Evolutionary conservation across 1,140 invertebrate genomes (phyloP).

Genomic region (Cardiocondyla obscurior): DNA sequence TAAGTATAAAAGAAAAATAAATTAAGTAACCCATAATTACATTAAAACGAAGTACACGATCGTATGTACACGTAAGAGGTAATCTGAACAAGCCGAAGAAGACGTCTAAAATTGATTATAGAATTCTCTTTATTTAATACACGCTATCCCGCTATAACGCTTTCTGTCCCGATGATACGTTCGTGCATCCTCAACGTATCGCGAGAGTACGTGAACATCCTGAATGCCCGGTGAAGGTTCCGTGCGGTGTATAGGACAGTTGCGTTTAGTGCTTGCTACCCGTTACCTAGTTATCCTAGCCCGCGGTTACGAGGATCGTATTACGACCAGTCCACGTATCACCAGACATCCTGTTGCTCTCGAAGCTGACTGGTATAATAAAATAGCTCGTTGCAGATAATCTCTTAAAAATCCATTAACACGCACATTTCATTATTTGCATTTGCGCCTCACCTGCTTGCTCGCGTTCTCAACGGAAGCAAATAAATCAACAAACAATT

Average conservation of each 20-base stretch:
- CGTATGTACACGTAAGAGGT: background rate
- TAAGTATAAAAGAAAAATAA: background rate
- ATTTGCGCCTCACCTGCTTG: background rate
- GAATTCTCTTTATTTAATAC: background rate
- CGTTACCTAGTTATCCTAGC: constrained; percentile 81
- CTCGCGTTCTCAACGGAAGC: background rate
- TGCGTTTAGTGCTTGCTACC: constrained; percentile 79
- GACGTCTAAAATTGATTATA: constrained; percentile 28
- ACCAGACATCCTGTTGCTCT: constrained; percentile 69
- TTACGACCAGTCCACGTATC: constrained; percentile 77
- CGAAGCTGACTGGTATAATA: constrained; percentile 55
- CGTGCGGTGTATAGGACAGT: constrained; percentile 61
- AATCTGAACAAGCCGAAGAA: background rate
- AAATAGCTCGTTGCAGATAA: constrained; percentile 37
- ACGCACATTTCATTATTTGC: constrained; percentile 17
- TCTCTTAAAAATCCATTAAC: constrained; percentile 49
- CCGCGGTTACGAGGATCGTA: constrained; percentile 78
- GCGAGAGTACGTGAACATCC: constrained; percentile 45
- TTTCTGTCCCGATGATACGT: constrained; percentile 34
- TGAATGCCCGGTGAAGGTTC: constrained; percentile 65
- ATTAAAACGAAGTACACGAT: background rate
- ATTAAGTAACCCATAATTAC: background rate
- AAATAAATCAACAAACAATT: background rate
- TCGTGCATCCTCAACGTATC: constrained; percentile 34
- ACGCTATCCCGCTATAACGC: constrained; percentile 58